Percentiles rank a stretch among this genome's conserved stretches.
Conservation (phyloP, 2,888 invertebrate genomes). For the Ichneumoninae sp. region DNA sequence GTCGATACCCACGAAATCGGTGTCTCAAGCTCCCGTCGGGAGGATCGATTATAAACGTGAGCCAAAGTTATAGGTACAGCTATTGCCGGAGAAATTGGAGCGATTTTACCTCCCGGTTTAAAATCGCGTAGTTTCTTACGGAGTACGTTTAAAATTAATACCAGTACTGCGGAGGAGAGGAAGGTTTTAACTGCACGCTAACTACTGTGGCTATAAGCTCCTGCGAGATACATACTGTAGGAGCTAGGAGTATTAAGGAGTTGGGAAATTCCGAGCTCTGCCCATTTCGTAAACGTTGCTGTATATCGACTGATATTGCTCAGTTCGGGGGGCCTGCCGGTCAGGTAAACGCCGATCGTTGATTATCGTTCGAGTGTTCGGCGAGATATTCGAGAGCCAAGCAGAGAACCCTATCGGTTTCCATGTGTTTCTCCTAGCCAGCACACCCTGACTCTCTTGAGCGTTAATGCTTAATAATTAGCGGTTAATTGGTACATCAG, state of each 20-base stretch:
- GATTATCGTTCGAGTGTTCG: conserved; percentile 50
- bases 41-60: conserved; percentile 41
- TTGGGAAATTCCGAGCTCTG: conserved; percentile 48
- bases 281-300: conserved; percentile 56
- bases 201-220: conserved; percentile 3
- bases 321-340: conserved; percentile 20
- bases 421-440: conserved; percentile 5
- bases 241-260: conserved; percentile 21
- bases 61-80: conserved; percentile 11
- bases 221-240: conserved; percentile 13
- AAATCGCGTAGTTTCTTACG: conserved; percentile 30
- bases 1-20: conserved; percentile 26
- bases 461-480: conserved; percentile 53
- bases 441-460: neutral
- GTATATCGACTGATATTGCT: conserved; percentile 18
- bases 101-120: conserved; percentile 16
- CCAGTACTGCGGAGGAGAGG: neutral
- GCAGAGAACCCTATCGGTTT: conserved; percentile 15
- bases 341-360: conserved; percentile 26
- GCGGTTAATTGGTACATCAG: conserved; percentile 49
- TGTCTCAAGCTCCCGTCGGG: conserved; percentile 22
- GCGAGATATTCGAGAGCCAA: conserved; percentile 24
- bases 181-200: conserved; percentile 23
- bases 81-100: conserved; percentile 36
- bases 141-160: conserved; percentile 38